phyloP scores from a whole-genome alignment of 2,888 invertebrate species.

The Carpatolechia fugitivella region DNA sequence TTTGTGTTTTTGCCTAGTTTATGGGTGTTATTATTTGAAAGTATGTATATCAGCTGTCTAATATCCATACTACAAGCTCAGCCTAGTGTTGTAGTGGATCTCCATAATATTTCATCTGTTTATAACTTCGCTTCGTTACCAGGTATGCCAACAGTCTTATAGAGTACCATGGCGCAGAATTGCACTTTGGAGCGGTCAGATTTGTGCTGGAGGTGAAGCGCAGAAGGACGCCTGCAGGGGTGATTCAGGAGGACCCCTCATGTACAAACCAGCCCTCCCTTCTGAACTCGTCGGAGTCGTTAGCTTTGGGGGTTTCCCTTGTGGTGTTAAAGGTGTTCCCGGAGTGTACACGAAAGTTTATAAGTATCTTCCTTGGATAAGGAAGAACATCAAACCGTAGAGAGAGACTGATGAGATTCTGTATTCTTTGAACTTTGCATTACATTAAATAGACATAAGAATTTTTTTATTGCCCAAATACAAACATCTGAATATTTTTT shows the following conservation, averaged over 20 bases:
- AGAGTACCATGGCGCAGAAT: constrained; percentile 25
- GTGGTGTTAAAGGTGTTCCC: constrained; percentile 79
- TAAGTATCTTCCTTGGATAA: constrained; percentile 80
- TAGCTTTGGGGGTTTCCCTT: constrained; percentile 81
- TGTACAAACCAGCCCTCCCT: constrained; percentile 47
- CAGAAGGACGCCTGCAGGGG: constrained; percentile 81
- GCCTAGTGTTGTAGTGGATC: too few species aligned
- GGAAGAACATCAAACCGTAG: constrained; percentile 46
- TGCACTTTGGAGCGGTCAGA: constrained; percentile 39
- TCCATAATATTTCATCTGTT: too few species aligned
- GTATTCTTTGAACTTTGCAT: too few species aligned
- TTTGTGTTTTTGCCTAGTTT: too few species aligned
- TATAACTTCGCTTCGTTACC: constrained; percentile 22
- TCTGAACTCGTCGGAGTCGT: constrained; percentile 74
- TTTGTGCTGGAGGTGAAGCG: constrained; percentile 80
- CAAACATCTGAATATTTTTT: too few species aligned
- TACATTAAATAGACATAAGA: too few species aligned
- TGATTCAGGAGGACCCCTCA: constrained; percentile 83
- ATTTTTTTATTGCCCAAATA: too few species aligned
- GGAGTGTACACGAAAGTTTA: constrained; percentile 82
- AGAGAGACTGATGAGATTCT: too few species aligned
- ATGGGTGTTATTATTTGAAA: too few species aligned
- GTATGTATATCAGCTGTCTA: too few species aligned
- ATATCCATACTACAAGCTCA: too few species aligned
- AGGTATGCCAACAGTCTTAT: constrained; percentile 43